Conservation (phyloP, 2,888 invertebrate genomes). For the Cephus pygmeus region DNA sequence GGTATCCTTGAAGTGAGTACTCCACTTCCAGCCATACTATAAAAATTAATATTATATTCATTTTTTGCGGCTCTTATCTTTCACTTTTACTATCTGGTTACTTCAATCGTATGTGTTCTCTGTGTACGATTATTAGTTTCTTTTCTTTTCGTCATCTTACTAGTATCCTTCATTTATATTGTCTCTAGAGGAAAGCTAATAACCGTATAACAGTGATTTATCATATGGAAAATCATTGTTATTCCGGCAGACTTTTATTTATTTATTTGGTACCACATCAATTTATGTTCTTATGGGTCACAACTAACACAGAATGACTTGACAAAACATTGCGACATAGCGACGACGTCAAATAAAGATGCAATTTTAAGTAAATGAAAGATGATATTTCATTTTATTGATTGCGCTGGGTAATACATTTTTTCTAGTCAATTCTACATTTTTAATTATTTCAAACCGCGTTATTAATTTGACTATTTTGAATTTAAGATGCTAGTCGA, state of each 20-base stretch:
- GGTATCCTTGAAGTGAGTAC: conserved; percentile 97
- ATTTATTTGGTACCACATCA: conserved; percentile 30
- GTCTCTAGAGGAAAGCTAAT: conserved; percentile 5
- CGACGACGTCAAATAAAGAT: not conserved
- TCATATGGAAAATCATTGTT: conserved; percentile 27
- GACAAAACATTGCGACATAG: conserved; percentile 51
- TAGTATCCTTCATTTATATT: conserved; percentile 18
- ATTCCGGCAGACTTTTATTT: conserved; percentile 29
- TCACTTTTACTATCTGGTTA: conserved; percentile 9
- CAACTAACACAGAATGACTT: conserved; percentile 58
- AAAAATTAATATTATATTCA: conserved; percentile 66
- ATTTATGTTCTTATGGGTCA: conserved; percentile 39
- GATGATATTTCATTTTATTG: not conserved
- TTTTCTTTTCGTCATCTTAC: conserved; percentile 8
- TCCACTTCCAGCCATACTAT: conserved; percentile 95
- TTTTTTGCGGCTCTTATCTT: conserved; percentile 32
- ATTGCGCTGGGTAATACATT: not conserved
- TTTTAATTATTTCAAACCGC: not conserved
- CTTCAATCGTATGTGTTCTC: conserved; percentile 4
- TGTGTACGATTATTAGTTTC: conserved; percentile 5
- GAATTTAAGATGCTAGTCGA: not conserved
- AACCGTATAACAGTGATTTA: conserved; percentile 26
- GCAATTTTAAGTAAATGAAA: not conserved
- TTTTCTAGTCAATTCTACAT: not conserved
- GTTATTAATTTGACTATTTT: not conserved